Conservation (phyloP, 2,797 vertebrate genomes). For the Neomorphus geoffroyi region DNA sequence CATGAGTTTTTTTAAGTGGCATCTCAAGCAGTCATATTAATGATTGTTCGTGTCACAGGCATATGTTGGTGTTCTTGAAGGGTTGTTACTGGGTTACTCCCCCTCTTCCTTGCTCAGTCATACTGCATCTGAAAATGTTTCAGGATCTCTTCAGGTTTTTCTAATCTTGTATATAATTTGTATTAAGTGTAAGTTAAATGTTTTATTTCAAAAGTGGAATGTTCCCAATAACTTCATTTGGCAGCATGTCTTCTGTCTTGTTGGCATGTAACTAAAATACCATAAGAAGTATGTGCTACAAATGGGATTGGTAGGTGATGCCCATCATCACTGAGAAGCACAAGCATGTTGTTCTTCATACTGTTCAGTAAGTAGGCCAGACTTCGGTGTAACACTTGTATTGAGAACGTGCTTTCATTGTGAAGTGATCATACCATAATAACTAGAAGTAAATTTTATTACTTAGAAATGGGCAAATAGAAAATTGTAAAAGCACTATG, state of each 20-base stretch:
- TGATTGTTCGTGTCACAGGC: constrained; percentile 71
- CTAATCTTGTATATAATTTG: constrained; percentile 83
- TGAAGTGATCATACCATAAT: constrained; percentile 72
- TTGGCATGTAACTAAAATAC: constrained; percentile 71
- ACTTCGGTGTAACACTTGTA: constrained; percentile 67
- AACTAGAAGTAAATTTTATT: constrained; percentile 70
- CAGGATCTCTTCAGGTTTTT: constrained; percentile 75
- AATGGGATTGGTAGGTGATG: constrained; percentile 65
- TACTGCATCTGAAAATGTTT: constrained; percentile 60
- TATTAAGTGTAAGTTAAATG: constrained; percentile 86
- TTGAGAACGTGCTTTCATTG: constrained; percentile 70
- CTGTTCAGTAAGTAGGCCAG: constrained; percentile 68
- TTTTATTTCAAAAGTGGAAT: constrained; percentile 77
- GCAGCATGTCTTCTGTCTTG: constrained; percentile 76
- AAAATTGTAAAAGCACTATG: constrained; percentile 70
- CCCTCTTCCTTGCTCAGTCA: constrained; percentile 29
- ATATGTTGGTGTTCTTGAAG: constrained; percentile 71
- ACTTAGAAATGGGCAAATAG: constrained; percentile 70
- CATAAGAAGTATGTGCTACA: constrained; percentile 73
- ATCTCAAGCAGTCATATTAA: constrained; percentile 71
- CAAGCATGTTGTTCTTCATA: constrained; percentile 59
- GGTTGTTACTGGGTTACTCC: constrained; percentile 59
- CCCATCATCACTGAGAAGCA: constrained; percentile 64
- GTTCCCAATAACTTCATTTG: constrained; percentile 76
- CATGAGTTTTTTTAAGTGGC: constrained; percentile 67